phyloP scores from a whole-genome alignment of 2,797 vertebrate species.

The Glyptemys insculpta region DNA sequence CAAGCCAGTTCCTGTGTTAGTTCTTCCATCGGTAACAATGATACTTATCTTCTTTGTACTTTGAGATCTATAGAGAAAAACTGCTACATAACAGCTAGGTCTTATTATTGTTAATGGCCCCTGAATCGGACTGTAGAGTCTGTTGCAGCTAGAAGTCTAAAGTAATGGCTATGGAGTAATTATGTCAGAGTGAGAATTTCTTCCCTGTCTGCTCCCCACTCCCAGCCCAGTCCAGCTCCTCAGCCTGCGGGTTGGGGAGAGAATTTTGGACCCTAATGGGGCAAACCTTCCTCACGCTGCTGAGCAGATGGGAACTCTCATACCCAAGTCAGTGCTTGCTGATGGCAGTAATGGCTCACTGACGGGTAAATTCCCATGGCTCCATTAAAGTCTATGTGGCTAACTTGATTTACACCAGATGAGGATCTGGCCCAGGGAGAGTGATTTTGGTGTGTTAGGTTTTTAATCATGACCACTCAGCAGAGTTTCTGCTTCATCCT shows the following conservation, averaged over 20 bases:
- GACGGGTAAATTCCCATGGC: too few relatives aligned
- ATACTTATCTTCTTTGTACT: neutral
- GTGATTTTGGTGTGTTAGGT: fast-evolving
- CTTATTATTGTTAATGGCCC: neutral
- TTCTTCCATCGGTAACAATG: neutral
- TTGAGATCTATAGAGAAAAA: neutral
- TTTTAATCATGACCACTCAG: neutral
- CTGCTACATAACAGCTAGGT: neutral
- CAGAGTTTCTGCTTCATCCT: neutral
- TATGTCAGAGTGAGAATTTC: fast-evolving
- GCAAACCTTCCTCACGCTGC: neutral
- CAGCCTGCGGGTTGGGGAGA: fast-evolving
- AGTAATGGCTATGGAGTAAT: neutral
- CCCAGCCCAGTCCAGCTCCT: fast-evolving
- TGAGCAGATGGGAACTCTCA: neutral
- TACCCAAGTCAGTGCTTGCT: neutral
- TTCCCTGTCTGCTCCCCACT: fast-evolving
- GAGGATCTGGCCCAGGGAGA: neutral
- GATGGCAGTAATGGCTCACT: neutral
- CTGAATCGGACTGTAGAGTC: neutral
- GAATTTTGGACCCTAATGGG: fast-evolving
- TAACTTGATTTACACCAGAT: fast-evolving
- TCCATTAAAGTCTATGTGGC: neutral
- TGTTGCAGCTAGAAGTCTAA: neutral
- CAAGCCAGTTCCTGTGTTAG: neutral